These are phyloP conservation scores for Acrossocheilus fasciatus DNA, from an alignment of 2,797 vertebrate genomes.

Conservation along the genomic window DNA sequence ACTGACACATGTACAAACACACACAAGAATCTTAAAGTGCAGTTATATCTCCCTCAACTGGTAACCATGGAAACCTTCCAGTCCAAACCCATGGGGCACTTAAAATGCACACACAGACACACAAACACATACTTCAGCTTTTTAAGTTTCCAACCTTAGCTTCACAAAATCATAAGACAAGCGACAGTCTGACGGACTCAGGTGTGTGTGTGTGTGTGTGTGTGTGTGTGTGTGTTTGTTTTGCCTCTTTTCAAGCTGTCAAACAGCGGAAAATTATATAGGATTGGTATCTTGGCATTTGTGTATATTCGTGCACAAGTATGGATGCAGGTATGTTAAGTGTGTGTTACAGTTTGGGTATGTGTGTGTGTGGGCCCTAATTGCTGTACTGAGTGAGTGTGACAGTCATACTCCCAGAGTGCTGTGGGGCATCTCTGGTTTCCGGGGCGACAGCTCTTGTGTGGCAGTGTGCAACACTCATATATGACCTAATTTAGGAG, in stretches of 20 bases:
- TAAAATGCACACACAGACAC: slow-evolving; percentile 50
- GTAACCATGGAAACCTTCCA: slow-evolving; percentile 81
- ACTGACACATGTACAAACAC: slow-evolving; percentile 28
- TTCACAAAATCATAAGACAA: slow-evolving; percentile 39
- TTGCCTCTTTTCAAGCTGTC: neutral
- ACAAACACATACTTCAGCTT: slow-evolving; percentile 34
- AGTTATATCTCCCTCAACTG: slow-evolving; percentile 60
- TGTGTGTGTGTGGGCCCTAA: slow-evolving; percentile 68
- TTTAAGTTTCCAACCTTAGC: slow-evolving; percentile 35
- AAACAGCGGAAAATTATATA: neutral
- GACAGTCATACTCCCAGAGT: slow-evolving; percentile 79
- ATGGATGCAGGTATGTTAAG: slow-evolving; percentile 21
- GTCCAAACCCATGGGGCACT: slow-evolving; percentile 73
- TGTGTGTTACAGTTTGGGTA: slow-evolving; percentile 16
- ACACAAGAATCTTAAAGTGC: slow-evolving; percentile 65
- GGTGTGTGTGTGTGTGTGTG: neutral
- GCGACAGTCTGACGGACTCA: slow-evolving; percentile 19
- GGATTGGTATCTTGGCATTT: slow-evolving; percentile 16
- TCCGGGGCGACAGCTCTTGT: slow-evolving; percentile 73
- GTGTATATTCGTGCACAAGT: slow-evolving; percentile 19
- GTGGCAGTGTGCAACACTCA: slow-evolving; percentile 62
- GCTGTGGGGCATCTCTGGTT: slow-evolving; percentile 78
- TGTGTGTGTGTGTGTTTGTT: neutral
- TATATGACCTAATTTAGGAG: slow-evolving; percentile 64
- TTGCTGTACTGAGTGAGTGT: slow-evolving; percentile 78